These are phyloP conservation scores for Protonibea diacanthus DNA, from an alignment of 2,797 vertebrate genomes.

Conservation along the genomic window DNA sequence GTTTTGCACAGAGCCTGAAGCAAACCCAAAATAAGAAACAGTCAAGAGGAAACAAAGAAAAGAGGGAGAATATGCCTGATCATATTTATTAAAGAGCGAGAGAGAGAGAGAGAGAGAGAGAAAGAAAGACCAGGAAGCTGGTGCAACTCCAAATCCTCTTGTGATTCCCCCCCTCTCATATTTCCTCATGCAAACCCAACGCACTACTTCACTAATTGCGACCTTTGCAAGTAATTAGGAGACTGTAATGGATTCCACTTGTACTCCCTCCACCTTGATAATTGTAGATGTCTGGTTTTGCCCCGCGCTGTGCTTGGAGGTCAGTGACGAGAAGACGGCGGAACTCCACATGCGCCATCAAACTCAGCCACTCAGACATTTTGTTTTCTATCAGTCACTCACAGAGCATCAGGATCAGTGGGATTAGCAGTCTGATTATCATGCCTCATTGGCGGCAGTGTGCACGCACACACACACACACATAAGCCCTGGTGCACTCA, in stretches of 20 bases:
- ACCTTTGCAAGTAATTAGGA: slow-evolving; percentile 63
- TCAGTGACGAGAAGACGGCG: background rate
- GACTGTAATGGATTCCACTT: slow-evolving; percentile 65
- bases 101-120: background rate
- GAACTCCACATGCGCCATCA: slow-evolving; percentile 16
- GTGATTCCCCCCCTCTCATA: slow-evolving; percentile 28
- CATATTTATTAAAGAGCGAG: slow-evolving; percentile 45
- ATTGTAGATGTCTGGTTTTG: slow-evolving; percentile 32
- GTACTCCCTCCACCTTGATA: slow-evolving; percentile 59
- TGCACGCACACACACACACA: background rate
- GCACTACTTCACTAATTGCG: slow-evolving; percentile 54
- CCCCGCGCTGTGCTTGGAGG: slow-evolving; percentile 23
- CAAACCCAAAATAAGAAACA: slow-evolving; percentile 67
- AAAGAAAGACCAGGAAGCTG: slow-evolving; percentile 14
- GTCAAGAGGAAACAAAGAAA: slow-evolving; percentile 57
- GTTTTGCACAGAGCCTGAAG: slow-evolving; percentile 44
- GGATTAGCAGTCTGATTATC: slow-evolving; percentile 71
- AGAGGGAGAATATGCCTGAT: slow-evolving; percentile 44
- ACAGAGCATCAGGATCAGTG: slow-evolving; percentile 41
- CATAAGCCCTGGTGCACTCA: slow-evolving; percentile 3
- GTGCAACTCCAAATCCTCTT: slow-evolving; percentile 38
- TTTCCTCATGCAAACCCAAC: slow-evolving; percentile 39
- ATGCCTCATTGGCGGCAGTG: slow-evolving; percentile 44
- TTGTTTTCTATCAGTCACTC: slow-evolving; percentile 57
- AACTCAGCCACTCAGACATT: slow-evolving; percentile 40